Percentiles rank a stretch among this genome's conserved stretches.
phyloP scores from a whole-genome alignment of 2,797 vertebrate species.

The Hoplostethus atlanticus region DNA sequence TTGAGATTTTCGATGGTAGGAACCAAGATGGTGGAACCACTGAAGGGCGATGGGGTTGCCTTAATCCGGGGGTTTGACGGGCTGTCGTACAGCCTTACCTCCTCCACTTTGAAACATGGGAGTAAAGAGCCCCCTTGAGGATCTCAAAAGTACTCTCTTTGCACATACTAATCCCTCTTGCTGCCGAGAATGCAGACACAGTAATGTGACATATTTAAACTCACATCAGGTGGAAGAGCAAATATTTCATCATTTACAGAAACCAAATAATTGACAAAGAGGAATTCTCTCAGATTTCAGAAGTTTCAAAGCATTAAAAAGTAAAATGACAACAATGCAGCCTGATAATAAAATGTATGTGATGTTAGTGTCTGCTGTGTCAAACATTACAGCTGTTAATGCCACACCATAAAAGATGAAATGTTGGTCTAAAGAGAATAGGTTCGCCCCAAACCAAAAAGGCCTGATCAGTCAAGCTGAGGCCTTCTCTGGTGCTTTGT shows the following conservation, averaged over 20 bases:
- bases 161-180: not conserved
- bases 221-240: not conserved
- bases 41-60: constrained; percentile 40
- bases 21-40: constrained; percentile 83
- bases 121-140: constrained; percentile 82
- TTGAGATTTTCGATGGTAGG: constrained; percentile 62
- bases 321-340: not conserved
- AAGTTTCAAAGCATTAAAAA: not conserved
- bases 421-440: constrained; percentile 17
- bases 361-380: not conserved
- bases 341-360: not conserved
- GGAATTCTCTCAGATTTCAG: not conserved
- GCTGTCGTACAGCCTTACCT: constrained; percentile 46
- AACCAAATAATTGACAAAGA: not conserved
- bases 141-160: constrained; percentile 44
- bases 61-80: not conserved
- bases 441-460: constrained; percentile 29
- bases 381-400: not conserved
- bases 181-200: not conserved
- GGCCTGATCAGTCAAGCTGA: not conserved
- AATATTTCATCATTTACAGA: not conserved
- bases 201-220: not conserved
- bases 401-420: not conserved
- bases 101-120: constrained; percentile 54
- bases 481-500: constrained; percentile 58